Evolutionary conservation across 2,888 invertebrate species (phyloP), one percentile per base, ranked within the genome.

Genomic region (Rotaria socialis): DNA sequence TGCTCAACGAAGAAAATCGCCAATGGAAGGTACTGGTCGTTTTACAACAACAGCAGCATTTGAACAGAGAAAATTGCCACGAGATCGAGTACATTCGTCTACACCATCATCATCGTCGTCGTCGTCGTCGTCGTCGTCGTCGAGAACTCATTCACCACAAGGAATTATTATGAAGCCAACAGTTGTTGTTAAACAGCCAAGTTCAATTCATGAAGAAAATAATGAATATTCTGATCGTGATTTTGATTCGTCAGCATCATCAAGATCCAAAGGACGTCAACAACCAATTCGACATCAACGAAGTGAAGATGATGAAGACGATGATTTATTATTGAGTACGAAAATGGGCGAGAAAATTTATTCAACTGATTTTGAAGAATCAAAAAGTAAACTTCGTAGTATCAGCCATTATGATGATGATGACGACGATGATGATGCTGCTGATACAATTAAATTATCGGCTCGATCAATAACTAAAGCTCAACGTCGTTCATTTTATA

Each of bases 1-100:
- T 43, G 5, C 11, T 41, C 43, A 10, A 80, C 80, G 47, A n/a
- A 24, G 47, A 80, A 47, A 80, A 80, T 16, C 80, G n/a, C 24
- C 43, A 47, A 80, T 80, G 80, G 80, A 47, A 80, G 80, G 80
- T 80, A 80, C 80, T 14, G 80, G 80, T n/a, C 80, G 80, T 80
- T 80, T 80, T n/a, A 47, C 47, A 10, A 58, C 58, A n/a, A 67
- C 67, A 67, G 16, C 67, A 27, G 35, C 35, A 67, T 67, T 67
- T 67, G 67, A 67, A 41, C 67, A 67, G 16, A 14, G 35, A 35
- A 67, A 19, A 67, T 7, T 47, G 2, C 10, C 80, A 11, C 2
- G 10, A 80, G 3, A 80, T 43, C n/a, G 4, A 47, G 8, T 47
- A 4, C 0, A 7, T 10, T n/a, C 43, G 4, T 80, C 80, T 2